Conservation (phyloP, 1,140 invertebrate species). For the Scylla paramamosain region DNA sequence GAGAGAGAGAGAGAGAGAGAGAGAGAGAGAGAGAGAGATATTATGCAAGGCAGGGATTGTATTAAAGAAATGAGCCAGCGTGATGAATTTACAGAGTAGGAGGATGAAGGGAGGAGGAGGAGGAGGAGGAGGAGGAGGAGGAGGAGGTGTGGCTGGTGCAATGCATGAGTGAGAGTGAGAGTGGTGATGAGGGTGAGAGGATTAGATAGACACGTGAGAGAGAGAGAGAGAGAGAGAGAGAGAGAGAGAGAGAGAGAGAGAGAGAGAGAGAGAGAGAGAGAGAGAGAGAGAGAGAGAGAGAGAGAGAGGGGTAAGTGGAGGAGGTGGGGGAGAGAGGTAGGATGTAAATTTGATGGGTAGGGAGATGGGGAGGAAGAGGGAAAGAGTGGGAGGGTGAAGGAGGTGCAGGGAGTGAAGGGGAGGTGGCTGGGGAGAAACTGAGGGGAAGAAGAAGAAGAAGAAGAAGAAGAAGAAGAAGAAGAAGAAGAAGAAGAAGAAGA, state of each 20-base stretch:
- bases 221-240: no score
- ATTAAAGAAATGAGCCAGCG: background rate
- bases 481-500: no score
- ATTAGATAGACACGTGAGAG: no score
- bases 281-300: no score
- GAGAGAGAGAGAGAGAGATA: constrained; percentile 27
- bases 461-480: background rate
- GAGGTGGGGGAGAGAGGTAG: no score
- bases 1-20: constrained; percentile 46
- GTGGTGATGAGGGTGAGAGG: background rate
- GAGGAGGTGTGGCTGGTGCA: background rate
- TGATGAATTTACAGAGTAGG: background rate
- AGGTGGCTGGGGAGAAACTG: background rate
- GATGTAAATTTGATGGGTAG: no score
- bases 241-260: no score
- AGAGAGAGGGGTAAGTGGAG: no score
- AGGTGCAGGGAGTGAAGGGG: background rate
- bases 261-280: no score
- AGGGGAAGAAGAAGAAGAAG: background rate
- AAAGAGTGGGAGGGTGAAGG: background rate
- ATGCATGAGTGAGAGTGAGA: constrained; percentile 12
- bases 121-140: background rate
- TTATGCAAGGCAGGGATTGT: background rate
- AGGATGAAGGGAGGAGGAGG: background rate
- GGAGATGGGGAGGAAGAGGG: no score